Evolutionary conservation across 2,888 invertebrate genomes (phyloP).

Genomic region (Agrotis ipsilon): DNA sequence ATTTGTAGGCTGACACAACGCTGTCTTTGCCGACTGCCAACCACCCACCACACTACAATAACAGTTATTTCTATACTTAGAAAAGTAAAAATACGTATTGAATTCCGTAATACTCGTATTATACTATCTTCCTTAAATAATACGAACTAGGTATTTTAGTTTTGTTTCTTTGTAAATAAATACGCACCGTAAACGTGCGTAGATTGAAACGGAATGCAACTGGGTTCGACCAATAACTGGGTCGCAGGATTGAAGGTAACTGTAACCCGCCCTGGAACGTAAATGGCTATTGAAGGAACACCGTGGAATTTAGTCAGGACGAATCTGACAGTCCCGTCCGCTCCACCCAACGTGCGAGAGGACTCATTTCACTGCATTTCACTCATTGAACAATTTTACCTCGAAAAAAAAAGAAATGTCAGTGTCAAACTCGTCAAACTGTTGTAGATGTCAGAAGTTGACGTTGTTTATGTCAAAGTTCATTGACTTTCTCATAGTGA

Average conservation of each 20-base stretch:
- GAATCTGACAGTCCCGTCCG: too few species aligned
- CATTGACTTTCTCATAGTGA: slow-evolving; percentile 8
- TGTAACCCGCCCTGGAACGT: too few species aligned
- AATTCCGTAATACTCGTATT: background rate
- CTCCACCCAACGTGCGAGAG: too few species aligned
- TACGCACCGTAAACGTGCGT: background rate
- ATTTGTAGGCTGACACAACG: too few species aligned
- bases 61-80: background rate
- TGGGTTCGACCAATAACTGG: background rate
- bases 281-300: too few species aligned
- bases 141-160: background rate
- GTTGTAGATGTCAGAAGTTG: slow-evolving; percentile 3
- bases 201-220: slow-evolving; percentile 22
- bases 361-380: too few species aligned
- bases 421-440: slow-evolving; percentile 10
- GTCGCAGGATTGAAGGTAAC: too few species aligned
- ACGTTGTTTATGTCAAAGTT: slow-evolving; percentile 6
- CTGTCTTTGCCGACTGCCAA: too few species aligned
- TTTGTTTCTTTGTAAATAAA: background rate
- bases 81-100: background rate
- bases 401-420: slow-evolving; percentile 1
- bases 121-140: too few species aligned
- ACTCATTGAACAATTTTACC: too few species aligned
- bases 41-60: too few species aligned
- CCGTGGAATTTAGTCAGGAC: too few species aligned